Percentiles rank a stretch among this genome's conserved stretches.
phyloP scores from a whole-genome alignment of 2,113 vertebrate genomes.

The Thryonomys swinderianus region DNA sequence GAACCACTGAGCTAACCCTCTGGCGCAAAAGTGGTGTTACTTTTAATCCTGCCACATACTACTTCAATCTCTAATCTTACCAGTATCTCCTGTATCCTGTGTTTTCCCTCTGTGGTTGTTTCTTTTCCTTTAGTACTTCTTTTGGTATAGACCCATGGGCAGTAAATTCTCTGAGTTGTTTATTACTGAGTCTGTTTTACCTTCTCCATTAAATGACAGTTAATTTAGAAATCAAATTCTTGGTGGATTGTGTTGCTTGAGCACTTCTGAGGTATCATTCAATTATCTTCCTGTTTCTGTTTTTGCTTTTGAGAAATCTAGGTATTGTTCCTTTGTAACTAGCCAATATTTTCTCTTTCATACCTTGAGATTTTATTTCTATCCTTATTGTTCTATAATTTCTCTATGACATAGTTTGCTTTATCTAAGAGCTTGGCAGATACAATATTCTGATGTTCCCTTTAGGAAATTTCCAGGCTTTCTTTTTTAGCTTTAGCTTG shows the following conservation, averaged over 20 bases:
- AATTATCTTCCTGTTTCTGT: neutral
- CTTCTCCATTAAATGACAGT: conserved; percentile 18
- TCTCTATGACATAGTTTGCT: neutral
- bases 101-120: neutral
- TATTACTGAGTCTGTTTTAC: neutral
- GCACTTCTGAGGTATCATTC: neutral
- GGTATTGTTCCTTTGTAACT: neutral
- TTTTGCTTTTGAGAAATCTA: conserved; percentile 26
- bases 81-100: neutral
- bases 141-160: neutral
- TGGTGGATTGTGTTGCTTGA: neutral
- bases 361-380: conserved; percentile 42
- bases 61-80: conserved; percentile 12
- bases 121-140: conserved; percentile 19
- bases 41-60: conserved; percentile 17
- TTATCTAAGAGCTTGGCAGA: neutral
- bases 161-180: neutral
- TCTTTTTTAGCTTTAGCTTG: neutral
- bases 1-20: no score
- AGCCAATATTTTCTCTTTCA: conserved; percentile 31
- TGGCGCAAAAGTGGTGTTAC: neutral
- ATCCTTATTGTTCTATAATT: neutral
- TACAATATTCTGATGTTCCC: neutral
- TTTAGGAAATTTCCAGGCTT: neutral
- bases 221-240: conserved; percentile 48